phyloP scores from a whole-genome alignment of 2,797 vertebrate genomes.

The Pipistrellus pygmaeus region DNA sequence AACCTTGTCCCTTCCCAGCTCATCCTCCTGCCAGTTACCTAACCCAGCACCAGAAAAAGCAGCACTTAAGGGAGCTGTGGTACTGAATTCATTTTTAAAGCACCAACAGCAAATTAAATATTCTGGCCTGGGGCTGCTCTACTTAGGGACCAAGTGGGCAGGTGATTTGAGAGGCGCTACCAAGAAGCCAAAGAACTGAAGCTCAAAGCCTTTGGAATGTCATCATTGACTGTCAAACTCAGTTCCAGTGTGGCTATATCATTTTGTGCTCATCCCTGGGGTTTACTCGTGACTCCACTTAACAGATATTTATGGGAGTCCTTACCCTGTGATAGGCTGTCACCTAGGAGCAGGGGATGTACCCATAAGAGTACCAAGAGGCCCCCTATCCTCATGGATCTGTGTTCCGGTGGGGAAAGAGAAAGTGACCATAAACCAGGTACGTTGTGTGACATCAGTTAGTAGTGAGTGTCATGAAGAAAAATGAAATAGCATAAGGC shows the following conservation, averaged over 20 bases:
- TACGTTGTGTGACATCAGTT: not conserved
- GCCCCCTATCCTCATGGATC: not conserved
- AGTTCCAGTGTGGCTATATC: too few relatives aligned
- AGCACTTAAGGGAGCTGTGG: not conserved
- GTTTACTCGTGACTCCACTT: not conserved
- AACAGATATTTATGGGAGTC: not conserved
- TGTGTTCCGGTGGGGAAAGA: not conserved
- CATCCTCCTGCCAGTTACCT: not conserved
- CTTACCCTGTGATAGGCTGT: not conserved
- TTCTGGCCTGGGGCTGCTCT: not conserved
- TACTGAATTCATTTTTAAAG: not conserved
- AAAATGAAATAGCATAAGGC: not conserved
- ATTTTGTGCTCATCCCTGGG: not conserved
- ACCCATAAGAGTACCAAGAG: not conserved
- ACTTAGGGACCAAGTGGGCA: not conserved
- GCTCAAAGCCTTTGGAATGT: not conserved
- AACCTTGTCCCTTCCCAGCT: not conserved
- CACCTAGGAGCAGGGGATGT: not conserved
- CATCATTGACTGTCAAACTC: not conserved
- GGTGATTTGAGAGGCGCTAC: not conserved
- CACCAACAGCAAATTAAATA: not conserved
- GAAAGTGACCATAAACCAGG: not conserved
- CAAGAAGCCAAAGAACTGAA: not conserved
- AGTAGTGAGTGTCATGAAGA: not conserved
- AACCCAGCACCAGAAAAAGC: not conserved